Evolutionary conservation across 2,113 vertebrate species (phyloP).

Genomic region (Malurus melanocephalus): DNA sequence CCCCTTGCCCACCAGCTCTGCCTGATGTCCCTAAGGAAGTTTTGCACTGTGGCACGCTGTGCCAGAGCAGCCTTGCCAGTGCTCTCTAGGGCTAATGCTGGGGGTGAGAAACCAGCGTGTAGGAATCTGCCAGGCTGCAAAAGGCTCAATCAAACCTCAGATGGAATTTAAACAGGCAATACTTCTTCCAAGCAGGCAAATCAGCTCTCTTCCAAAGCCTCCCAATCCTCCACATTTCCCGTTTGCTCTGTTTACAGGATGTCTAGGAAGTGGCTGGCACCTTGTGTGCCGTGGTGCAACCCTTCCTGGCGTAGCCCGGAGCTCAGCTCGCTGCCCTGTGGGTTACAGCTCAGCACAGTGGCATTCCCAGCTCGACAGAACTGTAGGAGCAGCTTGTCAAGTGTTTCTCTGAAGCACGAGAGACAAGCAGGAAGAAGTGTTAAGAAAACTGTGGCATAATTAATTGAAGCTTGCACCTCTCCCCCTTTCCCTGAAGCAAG

Average conservation of each 20-base stretch:
- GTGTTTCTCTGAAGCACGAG: not conserved
- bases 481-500: not conserved
- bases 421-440: slow-evolving; percentile 39
- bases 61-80: not conserved
- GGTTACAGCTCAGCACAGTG: not conserved
- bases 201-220: not conserved
- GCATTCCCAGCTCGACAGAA: not conserved
- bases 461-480: slow-evolving; percentile 21
- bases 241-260: not conserved
- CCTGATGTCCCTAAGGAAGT: not conserved
- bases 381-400: not conserved
- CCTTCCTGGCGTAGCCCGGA: not conserved
- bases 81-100: not conserved
- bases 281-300: not conserved
- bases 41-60: not conserved
- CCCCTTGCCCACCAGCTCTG: not conserved
- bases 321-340: not conserved
- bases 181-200: not conserved
- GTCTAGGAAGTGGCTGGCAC: slow-evolving; percentile 15
- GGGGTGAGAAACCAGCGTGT: not conserved
- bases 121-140: not conserved
- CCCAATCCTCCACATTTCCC: not conserved
- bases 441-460: slow-evolving; percentile 57
- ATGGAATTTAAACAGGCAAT: not conserved
- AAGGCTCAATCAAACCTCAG: not conserved